Base-by-base conservation (phyloP, 2,797 vertebrate genomes). In the Oryzias dopingdopingensis region DNA sequence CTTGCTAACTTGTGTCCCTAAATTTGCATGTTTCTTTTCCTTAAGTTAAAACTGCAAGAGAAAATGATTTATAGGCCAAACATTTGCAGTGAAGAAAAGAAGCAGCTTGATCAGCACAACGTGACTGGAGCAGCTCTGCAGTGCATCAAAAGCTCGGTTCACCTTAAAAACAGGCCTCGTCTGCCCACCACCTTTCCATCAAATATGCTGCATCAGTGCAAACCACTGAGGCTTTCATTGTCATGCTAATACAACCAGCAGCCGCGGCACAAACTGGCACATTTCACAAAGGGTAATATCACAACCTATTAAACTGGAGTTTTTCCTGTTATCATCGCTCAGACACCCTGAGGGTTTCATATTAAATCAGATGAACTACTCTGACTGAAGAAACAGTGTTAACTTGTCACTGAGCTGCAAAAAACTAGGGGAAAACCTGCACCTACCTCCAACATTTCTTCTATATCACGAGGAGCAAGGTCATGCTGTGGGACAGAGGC, bases 401-500 rank as follows among this genome's bases (percentile, higher is more conserved):
- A 69, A 80, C 70, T 63, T 61, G 50, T 37, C 32, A 79, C 76
- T 80, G 72, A 56, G 65, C 42, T 69, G 67, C n/a, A 16, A 43
- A 41, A 69, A 64, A 74, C 75, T 70, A 83, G 6, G 80, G 62
- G 63, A 77, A 77, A 81, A 74, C 63, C 60, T 72, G 59, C 76
- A 66, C 63, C 71, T 92, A 91, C 90, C 92, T 93, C 89, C 76
- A 92, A 83, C 88, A 91, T 89, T 83, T 92, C 89, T 86, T 89
- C 91, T 87, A 92, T 90, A 82, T 88, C 88, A 52, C 83, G 89
- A 78, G 91, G 89, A 77, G 89, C 79, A 77, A 91, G 86, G 66
- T 73, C 85, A 75, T 83, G 79, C 91, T 92, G 89, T 68, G 18
- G 82, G 74, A 82, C 79, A 89, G 72, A 88, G 77, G 78, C 67